phyloP scores from a whole-genome alignment of 2,113 vertebrate species.

The Microtus pennsylvanicus region DNA sequence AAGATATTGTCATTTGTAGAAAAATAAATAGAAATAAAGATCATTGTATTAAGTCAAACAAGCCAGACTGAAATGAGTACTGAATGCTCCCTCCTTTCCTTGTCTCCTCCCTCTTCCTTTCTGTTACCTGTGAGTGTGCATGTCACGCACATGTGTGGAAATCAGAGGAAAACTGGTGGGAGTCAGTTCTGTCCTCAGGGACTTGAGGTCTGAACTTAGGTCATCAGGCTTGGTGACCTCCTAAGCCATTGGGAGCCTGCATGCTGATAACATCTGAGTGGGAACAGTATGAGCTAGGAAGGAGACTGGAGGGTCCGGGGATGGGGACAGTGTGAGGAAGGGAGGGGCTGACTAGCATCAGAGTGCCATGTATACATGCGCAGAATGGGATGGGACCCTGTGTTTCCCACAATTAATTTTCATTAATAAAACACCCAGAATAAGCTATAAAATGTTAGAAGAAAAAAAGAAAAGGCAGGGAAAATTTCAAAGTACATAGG shows the following conservation, averaged over 20 bases:
- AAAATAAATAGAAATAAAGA: background rate
- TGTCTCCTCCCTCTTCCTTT: background rate
- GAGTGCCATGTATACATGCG: background rate
- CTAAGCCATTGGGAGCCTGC: background rate
- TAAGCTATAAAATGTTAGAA: background rate
- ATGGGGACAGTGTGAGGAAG: background rate
- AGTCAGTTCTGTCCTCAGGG: background rate
- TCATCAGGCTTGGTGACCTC: background rate
- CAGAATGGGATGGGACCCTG: background rate
- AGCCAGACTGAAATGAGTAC: background rate
- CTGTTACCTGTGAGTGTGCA: too few species aligned
- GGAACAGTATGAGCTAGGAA: background rate
- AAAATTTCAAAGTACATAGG: background rate
- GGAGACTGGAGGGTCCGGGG: background rate
- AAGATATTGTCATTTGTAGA: background rate
- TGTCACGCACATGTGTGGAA: background rate
- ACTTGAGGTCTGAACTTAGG: background rate
- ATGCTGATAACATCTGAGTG: background rate
- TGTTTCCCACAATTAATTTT: background rate
- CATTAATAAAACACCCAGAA: background rate
- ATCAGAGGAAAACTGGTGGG: background rate
- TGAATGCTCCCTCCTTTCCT: background rate
- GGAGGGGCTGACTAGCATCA: background rate
- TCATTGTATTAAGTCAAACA: background rate
- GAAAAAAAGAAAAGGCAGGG: background rate